Evolutionary conservation across 2,797 vertebrate species (phyloP), one percentile per base, ranked within the genome.

Genomic region (Sciurus carolinensis): DNA sequence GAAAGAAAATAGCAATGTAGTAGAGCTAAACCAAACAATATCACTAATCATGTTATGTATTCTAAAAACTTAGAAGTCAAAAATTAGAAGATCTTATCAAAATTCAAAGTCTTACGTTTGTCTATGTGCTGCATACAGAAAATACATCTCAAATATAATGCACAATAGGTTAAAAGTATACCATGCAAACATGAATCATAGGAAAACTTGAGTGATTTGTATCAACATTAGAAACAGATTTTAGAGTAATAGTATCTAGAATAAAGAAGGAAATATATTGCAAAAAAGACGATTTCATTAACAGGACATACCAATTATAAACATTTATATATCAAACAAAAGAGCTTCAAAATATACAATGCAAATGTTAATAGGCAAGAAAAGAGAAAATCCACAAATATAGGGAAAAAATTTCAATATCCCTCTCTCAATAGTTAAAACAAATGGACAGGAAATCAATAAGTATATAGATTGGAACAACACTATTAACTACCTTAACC

Each of bases 381-480:
- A 76, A 91, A 52, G 28, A 95, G 24, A 92, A 94, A 64, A 83
- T 69, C 1, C 8, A 20, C 17, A 39, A 24, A 50, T 71, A 39
- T 22, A 42, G 80, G 39, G 18, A 44, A 80, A 44, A 81, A 42
- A 36, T 26, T 33, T 54, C 72, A 85, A 7, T 81, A 85, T 1
- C 4, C 33, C 30, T 76, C 15, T 79, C 39, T 93, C 28, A 81
- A 76, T 91, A 85, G 57, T 44, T 28, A 76, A 28, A 73, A 79
- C 22, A 88, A 91, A 59, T n/a, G 57, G 72, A 88, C 30, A 84
- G 83, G 30, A 88, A 95, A 85, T 44, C 79, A 85, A 26, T 84
- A 79, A 85, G 4, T 15, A 30, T n/a, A 44, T 80, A 92, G 62
- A 83, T 76, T 59, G 3, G 30, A 33, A 20, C 15, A 66, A 47